Evolutionary conservation across 2,113 vertebrate species (phyloP).

Genomic region (Takifugu bimaculatus): DNA sequence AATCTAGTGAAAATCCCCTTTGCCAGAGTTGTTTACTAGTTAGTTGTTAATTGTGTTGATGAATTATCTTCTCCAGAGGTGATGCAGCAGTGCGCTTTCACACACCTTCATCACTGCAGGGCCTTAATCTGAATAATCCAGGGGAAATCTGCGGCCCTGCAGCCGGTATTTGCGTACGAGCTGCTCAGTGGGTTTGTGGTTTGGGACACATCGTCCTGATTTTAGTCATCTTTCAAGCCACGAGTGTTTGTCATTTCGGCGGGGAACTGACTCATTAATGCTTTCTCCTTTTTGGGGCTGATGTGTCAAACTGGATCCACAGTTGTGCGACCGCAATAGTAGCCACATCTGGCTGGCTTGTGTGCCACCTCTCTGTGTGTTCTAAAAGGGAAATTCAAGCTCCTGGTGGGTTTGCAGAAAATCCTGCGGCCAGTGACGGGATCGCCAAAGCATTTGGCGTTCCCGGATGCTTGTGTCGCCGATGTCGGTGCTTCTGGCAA

Average conservation of each 20-base stretch:
- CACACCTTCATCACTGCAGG: too few relatives aligned
- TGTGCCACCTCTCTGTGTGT: conserved; percentile 51
- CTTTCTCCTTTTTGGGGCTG: conserved; percentile 37
- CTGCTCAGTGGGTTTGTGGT: conserved; percentile 2
- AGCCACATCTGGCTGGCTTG: conserved; percentile 70
- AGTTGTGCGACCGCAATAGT: conserved; percentile 44
- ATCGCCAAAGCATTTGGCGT: too few relatives aligned
- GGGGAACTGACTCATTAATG: conserved; percentile 37
- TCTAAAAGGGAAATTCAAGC: conserved; percentile 30
- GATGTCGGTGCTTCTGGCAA: too few relatives aligned
- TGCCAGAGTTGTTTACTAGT: too few relatives aligned
- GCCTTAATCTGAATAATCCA: too few relatives aligned
- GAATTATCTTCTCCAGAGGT: too few relatives aligned
- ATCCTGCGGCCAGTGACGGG: too few relatives aligned
- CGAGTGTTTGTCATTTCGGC: conserved; percentile 18
- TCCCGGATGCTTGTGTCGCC: too few relatives aligned
- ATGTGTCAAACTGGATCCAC: conserved; percentile 26
- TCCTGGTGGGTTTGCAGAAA: conserved; percentile 43
- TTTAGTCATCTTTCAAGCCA: conserved; percentile 32
- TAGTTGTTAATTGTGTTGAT: too few relatives aligned
- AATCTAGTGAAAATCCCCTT: too few relatives aligned
- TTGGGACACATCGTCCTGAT: conserved; percentile 7
- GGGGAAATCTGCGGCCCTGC: conserved; percentile 35
- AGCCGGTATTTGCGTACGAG: conserved; percentile 13
- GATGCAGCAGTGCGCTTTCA: too few relatives aligned